Evolutionary conservation across 1,140 invertebrate genomes (phyloP).

Genomic region (Penaeus indicus): DNA sequence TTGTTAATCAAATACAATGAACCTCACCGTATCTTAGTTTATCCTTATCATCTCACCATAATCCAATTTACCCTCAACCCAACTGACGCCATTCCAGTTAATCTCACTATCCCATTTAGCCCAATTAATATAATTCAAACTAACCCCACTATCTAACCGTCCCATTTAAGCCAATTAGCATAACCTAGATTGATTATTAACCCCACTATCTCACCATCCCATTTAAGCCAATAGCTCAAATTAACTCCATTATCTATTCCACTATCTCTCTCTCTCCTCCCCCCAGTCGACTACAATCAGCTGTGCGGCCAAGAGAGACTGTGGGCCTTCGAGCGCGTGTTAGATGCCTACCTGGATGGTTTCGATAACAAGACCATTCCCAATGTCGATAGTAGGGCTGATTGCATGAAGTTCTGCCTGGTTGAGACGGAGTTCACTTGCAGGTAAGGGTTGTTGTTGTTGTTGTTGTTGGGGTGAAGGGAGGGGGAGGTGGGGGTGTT

Average conservation of each 20-base stretch:
- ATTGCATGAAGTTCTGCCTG: constrained; percentile 73
- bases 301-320: constrained; percentile 72
- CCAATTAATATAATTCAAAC: too few relatives aligned
- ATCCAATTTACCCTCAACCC: too few relatives aligned
- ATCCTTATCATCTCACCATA: too few relatives aligned
- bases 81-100: too few relatives aligned
- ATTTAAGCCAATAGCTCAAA: too few relatives aligned
- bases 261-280: background rate
- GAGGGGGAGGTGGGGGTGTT: background rate
- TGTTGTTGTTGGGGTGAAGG: background rate
- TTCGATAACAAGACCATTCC: constrained; percentile 72
- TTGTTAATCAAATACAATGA: too few relatives aligned
- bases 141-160: too few relatives aligned
- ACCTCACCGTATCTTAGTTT: too few relatives aligned
- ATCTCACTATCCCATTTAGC: too few relatives aligned
- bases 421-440: constrained; percentile 72
- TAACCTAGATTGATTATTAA: too few relatives aligned
- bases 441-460: constrained; percentile 68
- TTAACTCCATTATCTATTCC: background rate
- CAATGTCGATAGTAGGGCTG: constrained; percentile 71
- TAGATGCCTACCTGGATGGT: constrained; percentile 72
- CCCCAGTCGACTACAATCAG: constrained; percentile 66
- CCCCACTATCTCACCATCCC: too few relatives aligned
- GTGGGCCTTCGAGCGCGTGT: constrained; percentile 73
- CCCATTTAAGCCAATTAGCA: too few relatives aligned